Evolutionary conservation across 2,113 vertebrate species (phyloP), one percentile per base, ranked within the genome.

Genomic region (Typhlomys cinereus): DNA sequence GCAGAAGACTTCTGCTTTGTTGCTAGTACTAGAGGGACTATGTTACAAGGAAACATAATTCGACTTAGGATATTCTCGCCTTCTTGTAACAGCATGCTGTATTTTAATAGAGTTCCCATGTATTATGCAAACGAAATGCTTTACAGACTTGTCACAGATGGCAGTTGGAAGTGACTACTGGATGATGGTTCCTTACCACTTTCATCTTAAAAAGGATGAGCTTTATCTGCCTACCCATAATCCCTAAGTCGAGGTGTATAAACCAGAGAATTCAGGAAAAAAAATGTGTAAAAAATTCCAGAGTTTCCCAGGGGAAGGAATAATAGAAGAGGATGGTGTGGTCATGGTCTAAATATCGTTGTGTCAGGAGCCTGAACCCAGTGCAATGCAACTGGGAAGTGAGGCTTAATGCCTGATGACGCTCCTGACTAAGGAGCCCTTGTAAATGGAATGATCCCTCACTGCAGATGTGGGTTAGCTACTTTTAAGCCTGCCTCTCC

Each of bases 81-180:
- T 90, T 86, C 90, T 92, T 92, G 67, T 89, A 91, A 41, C 54
- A 82, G 46, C 76, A n/a, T 94, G 90, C 90, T 88, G 67, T 93
- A 94, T 93, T 93, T 96, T 95, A 95, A 96, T 92, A 94, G 85
- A 39, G 29, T 94, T 92, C 74, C 86, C 92, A 92, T 94, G 81
- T 88, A 94, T 96, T 96, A 96, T 96, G 92, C 86, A 96, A 93
- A 96, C 6, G 34, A 71, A 84, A 79, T 54, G 89, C 91, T 84
- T 93, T 95, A 92, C 66, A 92, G 96, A 95, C 92, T 92, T 92
- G 75, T 94, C 89, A 88, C 96, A 96, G 94, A 96, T 87, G 94
- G 95, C 81, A 83, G 34, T 94, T 96, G 91, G 86, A 95, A 96
- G 89, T 84, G 87, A 83, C 91, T 95, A 87, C 73, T 95, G 91